Conservation (phyloP, 2,888 invertebrate species). For the Melipona bicolor region DNA sequence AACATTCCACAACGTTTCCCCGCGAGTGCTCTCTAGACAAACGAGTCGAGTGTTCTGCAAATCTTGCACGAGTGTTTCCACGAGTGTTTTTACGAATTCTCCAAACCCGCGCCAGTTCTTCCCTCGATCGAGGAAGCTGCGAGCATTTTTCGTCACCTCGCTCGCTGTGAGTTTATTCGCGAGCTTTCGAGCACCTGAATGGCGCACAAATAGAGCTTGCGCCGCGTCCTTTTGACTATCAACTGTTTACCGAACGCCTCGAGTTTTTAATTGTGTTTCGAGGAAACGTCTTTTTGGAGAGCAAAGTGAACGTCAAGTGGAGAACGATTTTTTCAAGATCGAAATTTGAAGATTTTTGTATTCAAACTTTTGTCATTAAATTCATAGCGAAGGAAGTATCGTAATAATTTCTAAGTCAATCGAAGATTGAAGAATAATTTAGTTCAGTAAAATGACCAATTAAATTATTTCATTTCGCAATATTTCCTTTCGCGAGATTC, state of each 20-base stretch:
- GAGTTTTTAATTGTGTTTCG: too few species aligned
- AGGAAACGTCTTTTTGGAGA: too few species aligned
- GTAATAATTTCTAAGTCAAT: too few species aligned
- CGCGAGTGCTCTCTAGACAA: constrained; percentile 26
- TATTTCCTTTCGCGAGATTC: not conserved
- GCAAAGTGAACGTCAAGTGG: too few species aligned
- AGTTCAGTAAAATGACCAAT: not conserved
- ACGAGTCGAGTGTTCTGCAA: constrained; percentile 36
- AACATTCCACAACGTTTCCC: constrained; percentile 1
- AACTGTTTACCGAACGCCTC: not conserved
- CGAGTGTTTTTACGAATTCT: constrained; percentile 22
- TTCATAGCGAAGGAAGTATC: not conserved
- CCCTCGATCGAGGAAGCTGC: not conserved
- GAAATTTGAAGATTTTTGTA: too few species aligned
- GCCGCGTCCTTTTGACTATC: not conserved
- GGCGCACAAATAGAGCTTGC: too few species aligned
- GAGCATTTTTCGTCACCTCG: not conserved
- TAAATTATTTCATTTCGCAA: not conserved
- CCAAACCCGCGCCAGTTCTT: constrained; percentile 1
- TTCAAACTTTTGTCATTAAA: not conserved
- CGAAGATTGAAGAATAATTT: too few species aligned
- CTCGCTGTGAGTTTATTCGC: not conserved
- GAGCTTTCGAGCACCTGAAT: not conserved
- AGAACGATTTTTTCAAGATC: too few species aligned
- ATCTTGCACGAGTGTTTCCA: constrained; percentile 13